Conservation (phyloP, 2,797 vertebrate genomes). For the Neostethus bicornis region DNA sequence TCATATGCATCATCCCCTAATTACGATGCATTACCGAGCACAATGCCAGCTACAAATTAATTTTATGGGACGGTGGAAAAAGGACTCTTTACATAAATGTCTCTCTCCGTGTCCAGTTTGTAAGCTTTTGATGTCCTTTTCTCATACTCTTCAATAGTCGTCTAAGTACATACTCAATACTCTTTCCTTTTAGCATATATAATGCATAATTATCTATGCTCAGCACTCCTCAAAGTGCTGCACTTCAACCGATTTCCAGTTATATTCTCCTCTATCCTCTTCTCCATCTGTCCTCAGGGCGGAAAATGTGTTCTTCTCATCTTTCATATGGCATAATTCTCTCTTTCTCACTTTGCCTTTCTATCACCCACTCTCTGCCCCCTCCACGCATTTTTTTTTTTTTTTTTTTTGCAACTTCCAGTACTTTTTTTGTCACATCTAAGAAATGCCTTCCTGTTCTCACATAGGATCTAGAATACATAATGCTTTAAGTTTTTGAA, state of each 20-base stretch:
- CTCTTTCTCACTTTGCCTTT: constrained; percentile 21
- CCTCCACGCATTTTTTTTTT: background rate
- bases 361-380: constrained; percentile 6
- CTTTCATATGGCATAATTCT: constrained; percentile 43
- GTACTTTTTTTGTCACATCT: constrained; percentile 16
- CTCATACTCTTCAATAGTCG: constrained; percentile 44
- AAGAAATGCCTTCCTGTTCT: constrained; percentile 1
- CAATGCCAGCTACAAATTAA: constrained; percentile 10
- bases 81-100: constrained; percentile 32
- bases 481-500: too few species aligned
- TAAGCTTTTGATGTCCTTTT: constrained; percentile 54
- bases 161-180: constrained; percentile 54
- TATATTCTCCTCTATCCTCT: constrained; percentile 48
- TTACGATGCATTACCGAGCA: constrained; percentile 31
- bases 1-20: constrained; percentile 34
- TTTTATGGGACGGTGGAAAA: constrained; percentile 26
- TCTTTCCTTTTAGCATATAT: constrained; percentile 59
- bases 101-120: constrained; percentile 21
- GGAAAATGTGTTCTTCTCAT: constrained; percentile 49
- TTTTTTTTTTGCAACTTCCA: constrained; percentile 11
- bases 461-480: background rate
- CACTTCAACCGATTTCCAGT: constrained; percentile 58
- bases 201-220: constrained; percentile 63
- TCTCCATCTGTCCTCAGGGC: constrained; percentile 50
- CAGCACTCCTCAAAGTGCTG: constrained; percentile 50